These are phyloP conservation scores for Xyrichtys novacula DNA, from an alignment of 2,797 vertebrate species.

Conservation along the genomic window DNA sequence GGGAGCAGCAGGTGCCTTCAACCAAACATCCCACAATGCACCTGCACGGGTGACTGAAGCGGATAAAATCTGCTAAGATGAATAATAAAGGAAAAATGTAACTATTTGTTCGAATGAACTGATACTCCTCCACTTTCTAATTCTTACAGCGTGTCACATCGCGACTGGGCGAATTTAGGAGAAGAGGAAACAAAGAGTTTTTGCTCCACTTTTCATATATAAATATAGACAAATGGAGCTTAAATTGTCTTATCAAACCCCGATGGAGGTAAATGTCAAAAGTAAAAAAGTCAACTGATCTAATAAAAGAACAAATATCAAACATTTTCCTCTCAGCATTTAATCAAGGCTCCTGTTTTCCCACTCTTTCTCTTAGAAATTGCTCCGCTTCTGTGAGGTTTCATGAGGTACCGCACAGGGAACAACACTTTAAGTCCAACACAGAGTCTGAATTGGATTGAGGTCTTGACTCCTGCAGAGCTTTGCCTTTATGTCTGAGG, in stretches of 20 bases:
- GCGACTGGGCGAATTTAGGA: conserved; percentile 37
- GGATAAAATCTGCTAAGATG: conserved; percentile 23
- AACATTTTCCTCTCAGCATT: conserved; percentile 24
- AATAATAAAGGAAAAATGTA: conserved; percentile 33
- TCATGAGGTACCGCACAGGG: conserved; percentile 4
- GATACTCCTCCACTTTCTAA: conserved; percentile 6
- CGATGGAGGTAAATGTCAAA: conserved; percentile 10
- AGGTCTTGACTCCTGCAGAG: conserved; percentile 35
- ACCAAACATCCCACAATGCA: conserved; percentile 53
- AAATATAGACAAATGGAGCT: conserved; percentile 17
- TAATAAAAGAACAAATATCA: conserved; percentile 30
- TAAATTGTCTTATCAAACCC: not conserved
- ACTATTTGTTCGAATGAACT: conserved; percentile 44
- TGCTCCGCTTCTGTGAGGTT: conserved; percentile 34
- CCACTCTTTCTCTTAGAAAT: conserved; percentile 1
- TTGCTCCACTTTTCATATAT: conserved; percentile 17
- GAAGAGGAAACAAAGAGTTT: conserved; percentile 29
- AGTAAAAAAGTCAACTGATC: not conserved
- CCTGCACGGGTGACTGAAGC: conserved; percentile 45
- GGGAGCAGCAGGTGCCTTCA: conserved; percentile 46
- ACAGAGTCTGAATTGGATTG: conserved; percentile 31
- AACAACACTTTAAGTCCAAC: conserved; percentile 18
- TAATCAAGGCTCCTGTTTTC: not conserved
- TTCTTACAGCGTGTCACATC: conserved; percentile 23
- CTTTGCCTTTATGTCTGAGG: conserved; percentile 25